Percentiles rank a stretch among this genome's conserved stretches.
Conservation (phyloP, 2,888 invertebrate genomes). For the Gymnocheta viridis region DNA sequence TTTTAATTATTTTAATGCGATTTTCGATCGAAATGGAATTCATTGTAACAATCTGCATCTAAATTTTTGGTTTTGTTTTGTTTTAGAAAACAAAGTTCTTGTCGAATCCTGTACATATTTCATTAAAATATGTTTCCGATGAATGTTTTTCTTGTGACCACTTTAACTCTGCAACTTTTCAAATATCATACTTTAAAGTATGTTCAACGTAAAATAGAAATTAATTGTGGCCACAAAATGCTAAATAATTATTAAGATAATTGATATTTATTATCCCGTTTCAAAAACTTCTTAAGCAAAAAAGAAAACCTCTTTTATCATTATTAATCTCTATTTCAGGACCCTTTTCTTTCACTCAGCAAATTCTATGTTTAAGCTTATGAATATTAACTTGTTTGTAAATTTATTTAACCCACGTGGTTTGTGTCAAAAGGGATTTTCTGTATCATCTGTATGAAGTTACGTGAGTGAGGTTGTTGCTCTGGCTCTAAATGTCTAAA, state of each 20-base stretch:
- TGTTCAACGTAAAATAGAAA: not conserved
- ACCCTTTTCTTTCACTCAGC: not conserved
- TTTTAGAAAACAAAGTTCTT: no score
- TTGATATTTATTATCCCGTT: not conserved
- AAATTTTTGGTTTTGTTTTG: no score
- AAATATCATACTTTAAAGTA: no score
- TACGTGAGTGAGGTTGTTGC: not conserved
- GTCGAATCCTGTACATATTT: no score
- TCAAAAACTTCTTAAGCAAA: not conserved
- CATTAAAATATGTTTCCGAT: no score
- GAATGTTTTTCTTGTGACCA: no score
- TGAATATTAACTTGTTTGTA: conserved; percentile 20
- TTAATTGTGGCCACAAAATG: not conserved
- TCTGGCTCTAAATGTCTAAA: not conserved
- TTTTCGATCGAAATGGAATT: no score
- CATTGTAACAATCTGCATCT: no score
- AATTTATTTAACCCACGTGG: conserved; percentile 37
- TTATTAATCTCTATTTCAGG: not conserved
- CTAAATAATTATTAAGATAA: not conserved
- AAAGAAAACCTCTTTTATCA: not conserved
- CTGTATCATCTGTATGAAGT: conserved; percentile 1
- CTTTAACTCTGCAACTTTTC: no score
- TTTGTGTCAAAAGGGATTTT: conserved; percentile 11
- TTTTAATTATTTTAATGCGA: no score
- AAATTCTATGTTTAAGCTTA: not conserved